Conservation (phyloP, 2,113 vertebrate genomes). For the Rhea americana region DNA sequence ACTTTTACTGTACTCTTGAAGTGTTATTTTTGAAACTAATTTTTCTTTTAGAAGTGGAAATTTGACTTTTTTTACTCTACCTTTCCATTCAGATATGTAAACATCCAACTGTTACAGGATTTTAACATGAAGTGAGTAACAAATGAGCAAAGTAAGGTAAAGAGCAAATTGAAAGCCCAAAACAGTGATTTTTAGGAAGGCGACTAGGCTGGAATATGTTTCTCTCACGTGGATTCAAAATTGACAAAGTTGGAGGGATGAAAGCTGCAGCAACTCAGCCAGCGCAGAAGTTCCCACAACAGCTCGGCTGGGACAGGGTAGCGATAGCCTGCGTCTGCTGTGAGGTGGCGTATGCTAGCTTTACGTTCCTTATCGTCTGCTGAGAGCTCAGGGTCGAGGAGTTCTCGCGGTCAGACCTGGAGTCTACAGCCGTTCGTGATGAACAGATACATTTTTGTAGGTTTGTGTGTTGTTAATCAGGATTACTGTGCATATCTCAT, state of each 20-base stretch:
- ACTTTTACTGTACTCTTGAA: not conserved
- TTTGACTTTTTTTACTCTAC: not conserved
- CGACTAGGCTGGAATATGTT: not conserved
- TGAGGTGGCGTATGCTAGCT: accelerated
- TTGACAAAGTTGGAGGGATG: not conserved
- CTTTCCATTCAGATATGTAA: not conserved
- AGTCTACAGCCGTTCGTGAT: not conserved
- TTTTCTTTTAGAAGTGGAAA: not conserved
- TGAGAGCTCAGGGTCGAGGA: not conserved
- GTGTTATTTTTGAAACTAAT: not conserved
- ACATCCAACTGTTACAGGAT: not conserved
- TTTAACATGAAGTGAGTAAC: not conserved
- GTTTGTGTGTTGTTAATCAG: not conserved
- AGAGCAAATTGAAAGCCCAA: not conserved
- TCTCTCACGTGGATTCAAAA: not conserved
- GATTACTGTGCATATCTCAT: accelerated
- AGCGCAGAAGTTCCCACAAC: not conserved
- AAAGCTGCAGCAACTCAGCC: not conserved
- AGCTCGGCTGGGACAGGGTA: accelerated
- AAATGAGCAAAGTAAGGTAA: not conserved
- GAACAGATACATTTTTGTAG: not conserved
- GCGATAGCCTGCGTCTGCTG: not conserved
- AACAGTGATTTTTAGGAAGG: not conserved
- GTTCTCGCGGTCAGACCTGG: not conserved
- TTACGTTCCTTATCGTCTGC: not conserved